Conservation (phyloP, 2,113 vertebrate species). For the Apodemus sylvaticus region DNA sequence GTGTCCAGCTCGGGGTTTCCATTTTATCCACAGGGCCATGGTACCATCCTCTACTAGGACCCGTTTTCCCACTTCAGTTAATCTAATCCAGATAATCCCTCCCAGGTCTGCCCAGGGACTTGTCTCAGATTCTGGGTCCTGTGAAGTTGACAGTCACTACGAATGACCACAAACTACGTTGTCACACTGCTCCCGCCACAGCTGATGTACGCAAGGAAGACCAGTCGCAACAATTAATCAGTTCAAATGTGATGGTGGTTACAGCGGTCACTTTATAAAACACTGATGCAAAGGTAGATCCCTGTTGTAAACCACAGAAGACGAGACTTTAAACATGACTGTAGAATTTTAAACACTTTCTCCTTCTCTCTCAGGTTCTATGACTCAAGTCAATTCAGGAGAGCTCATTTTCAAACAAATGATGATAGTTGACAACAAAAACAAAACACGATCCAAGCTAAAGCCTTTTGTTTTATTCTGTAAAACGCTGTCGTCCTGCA, state of each 20-base stretch:
- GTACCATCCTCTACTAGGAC: not conserved
- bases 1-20: not conserved
- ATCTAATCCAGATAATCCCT: not conserved
- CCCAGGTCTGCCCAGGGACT: not conserved
- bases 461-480: conserved; percentile 50
- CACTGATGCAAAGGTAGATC: not conserved
- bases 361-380: not conserved
- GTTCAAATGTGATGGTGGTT: not conserved
- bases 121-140: not conserved
- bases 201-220: not conserved
- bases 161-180: not conserved
- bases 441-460: conserved; percentile 37
- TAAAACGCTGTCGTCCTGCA: not conserved
- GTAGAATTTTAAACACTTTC: conserved; percentile 37
- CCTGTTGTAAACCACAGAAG: conserved; percentile 7
- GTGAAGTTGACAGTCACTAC: not conserved
- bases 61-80: not conserved
- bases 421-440: not conserved
- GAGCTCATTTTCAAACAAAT: conserved; percentile 60
- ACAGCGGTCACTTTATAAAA: conserved; percentile 31
- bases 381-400: conserved; percentile 20
- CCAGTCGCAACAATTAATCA: not conserved
- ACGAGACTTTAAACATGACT: conserved; percentile 12
- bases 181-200: not conserved
- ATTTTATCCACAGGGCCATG: not conserved